Conservation (phyloP, 2,797 vertebrate species). For the Sciurus carolinensis region DNA sequence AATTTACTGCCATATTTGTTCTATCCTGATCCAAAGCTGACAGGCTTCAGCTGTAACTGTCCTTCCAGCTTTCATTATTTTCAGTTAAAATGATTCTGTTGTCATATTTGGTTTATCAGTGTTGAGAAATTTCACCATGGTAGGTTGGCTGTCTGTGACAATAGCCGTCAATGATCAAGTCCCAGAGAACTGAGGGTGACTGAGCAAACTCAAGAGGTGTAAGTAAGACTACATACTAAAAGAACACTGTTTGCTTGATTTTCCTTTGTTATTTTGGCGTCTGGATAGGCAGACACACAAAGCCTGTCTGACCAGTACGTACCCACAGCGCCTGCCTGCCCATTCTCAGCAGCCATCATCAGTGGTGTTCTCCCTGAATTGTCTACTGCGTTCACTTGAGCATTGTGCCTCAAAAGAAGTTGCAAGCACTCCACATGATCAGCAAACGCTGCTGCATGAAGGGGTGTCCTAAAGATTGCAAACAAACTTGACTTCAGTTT, state of each 20-base stretch:
- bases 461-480: constrained; percentile 92
- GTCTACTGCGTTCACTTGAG: constrained; percentile 92
- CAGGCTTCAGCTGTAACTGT: not conserved
- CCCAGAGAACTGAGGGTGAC: not conserved
- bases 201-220: not conserved
- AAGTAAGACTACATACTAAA: not conserved
- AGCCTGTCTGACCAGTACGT: constrained; percentile 15
- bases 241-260: not conserved
- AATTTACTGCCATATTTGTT: not conserved
- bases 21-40: not conserved
- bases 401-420: constrained; percentile 94
- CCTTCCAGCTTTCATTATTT: not conserved
- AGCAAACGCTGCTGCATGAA: constrained; percentile 95
- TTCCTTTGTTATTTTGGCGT: not conserved
- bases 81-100: not conserved
- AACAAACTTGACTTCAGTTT: not conserved
- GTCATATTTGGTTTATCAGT: not conserved
- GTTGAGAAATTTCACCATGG: not conserved
- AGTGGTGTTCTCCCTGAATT: constrained; percentile 92
- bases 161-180: not conserved
- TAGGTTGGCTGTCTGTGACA: not conserved
- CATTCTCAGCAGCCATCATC: constrained; percentile 95
- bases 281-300: rapidly evolving
- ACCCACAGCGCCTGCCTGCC: constrained; percentile 93
- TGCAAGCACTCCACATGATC: constrained; percentile 95